Evolutionary conservation across 2,888 invertebrate genomes (phyloP).

Genomic region (Netelia fuscicornis): DNA sequence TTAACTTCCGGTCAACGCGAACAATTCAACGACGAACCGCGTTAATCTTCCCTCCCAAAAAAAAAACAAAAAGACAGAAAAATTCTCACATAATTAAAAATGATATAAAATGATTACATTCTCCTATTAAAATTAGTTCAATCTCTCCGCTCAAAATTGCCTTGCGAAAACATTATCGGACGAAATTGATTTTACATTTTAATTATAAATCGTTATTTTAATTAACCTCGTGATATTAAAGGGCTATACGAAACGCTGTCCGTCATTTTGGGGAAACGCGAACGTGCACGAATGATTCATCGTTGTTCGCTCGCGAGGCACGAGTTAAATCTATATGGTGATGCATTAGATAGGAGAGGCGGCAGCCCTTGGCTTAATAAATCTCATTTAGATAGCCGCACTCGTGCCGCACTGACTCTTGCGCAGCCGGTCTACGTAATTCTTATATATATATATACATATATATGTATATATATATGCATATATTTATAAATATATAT

Average conservation of each 20-base stretch:
- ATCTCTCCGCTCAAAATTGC: too few species aligned
- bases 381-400: constrained; percentile 65
- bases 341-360: constrained; percentile 53
- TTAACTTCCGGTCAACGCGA: not conserved
- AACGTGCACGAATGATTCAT: constrained; percentile 50
- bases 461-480: not conserved
- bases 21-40: not conserved
- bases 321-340: constrained; percentile 43
- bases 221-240: constrained; percentile 40
- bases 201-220: constrained; percentile 14
- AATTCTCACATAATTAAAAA: too few species aligned
- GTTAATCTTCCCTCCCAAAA: too few species aligned
- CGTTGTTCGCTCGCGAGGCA: constrained; percentile 6
- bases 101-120: too few species aligned
- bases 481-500: constrained; percentile 11
- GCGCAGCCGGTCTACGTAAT: constrained; percentile 20
- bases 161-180: too few species aligned
- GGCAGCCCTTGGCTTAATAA: constrained; percentile 59
- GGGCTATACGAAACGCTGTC: constrained; percentile 12
- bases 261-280: constrained; percentile 13
- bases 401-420: constrained; percentile 45
- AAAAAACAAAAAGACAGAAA: too few species aligned
- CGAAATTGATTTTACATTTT: not conserved
- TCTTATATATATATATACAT: not conserved
- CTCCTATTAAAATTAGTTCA: too few species aligned